Conservation (phyloP, 2,888 invertebrate species). For the Stenotaenia linearis region DNA sequence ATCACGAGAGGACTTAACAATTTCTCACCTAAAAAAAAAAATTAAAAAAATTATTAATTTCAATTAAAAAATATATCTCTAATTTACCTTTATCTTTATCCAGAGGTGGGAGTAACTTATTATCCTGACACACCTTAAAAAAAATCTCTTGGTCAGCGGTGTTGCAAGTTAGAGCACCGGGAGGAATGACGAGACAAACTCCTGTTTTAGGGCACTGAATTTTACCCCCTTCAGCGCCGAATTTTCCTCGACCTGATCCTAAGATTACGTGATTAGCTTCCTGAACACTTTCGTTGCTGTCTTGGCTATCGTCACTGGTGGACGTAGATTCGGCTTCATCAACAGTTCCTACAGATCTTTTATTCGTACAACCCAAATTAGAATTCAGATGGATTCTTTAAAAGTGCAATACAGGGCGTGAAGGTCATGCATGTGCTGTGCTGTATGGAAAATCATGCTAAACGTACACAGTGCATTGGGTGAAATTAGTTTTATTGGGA, state of each 20-base stretch:
- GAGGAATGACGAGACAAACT: conserved; percentile 80
- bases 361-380: neutral
- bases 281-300: neutral
- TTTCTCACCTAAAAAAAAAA: conserved; percentile 69
- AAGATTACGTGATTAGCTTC: conserved; percentile 41
- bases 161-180: conserved; percentile 76
- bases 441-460: neutral
- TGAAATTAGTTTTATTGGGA: conserved; percentile 2
- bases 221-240: conserved; percentile 72
- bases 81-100: conserved; percentile 81
- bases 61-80: neutral
- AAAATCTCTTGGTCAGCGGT: conserved; percentile 77
- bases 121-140: conserved; percentile 71
- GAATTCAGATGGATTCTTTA: no score
- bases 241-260: conserved; percentile 53
- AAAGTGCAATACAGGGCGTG: neutral
- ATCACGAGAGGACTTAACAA: conserved; percentile 90
- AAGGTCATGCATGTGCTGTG: conserved; percentile 3
- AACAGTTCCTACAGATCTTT: neutral
- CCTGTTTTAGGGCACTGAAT: conserved; percentile 83
- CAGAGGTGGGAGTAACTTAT: conserved; percentile 65
- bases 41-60: neutral
- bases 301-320: neutral
- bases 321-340: neutral
- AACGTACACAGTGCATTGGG: neutral